Evolutionary conservation across 2,113 vertebrate genomes (phyloP).

Genomic region (Mystacornis crossleyi): DNA sequence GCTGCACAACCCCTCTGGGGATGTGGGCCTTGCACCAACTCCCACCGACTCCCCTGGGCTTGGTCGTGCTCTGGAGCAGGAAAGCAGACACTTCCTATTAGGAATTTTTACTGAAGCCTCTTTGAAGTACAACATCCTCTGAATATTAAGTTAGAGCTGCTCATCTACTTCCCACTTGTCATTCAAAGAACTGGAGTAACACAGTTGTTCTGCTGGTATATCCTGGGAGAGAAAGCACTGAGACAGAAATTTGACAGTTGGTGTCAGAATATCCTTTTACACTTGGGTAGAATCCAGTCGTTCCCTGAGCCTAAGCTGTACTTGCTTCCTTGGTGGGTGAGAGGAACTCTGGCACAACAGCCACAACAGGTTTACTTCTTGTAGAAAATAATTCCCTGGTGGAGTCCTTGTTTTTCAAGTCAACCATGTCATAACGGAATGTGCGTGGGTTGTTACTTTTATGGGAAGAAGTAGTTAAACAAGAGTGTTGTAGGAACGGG

Average conservation of each 20-base stretch:
- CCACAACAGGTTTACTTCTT: not conserved
- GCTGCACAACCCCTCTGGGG: not conserved
- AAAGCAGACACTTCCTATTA: not conserved
- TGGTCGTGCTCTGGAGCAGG: not conserved
- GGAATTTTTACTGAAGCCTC: not conserved
- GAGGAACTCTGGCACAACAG: not conserved
- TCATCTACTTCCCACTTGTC: not conserved
- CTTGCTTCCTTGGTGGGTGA: not conserved
- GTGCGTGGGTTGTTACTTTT: not conserved
- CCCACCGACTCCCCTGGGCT: not conserved
- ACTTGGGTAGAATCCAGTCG: not conserved
- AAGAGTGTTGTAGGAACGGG: not conserved
- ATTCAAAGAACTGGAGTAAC: not conserved
- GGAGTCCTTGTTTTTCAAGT: not conserved
- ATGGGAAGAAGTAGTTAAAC: not conserved
- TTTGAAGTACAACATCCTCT: not conserved
- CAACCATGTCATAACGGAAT: not conserved
- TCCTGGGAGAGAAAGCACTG: rapidly evolving
- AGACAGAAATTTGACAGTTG: not conserved
- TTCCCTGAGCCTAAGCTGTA: not conserved
- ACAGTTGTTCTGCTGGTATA: not conserved
- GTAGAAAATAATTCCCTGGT: not conserved
- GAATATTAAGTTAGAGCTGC: not conserved
- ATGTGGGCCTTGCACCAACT: not conserved
- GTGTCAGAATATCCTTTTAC: not conserved